phyloP scores from a whole-genome alignment of 2,113 vertebrate genomes.

The Pantherophis guttatus region DNA sequence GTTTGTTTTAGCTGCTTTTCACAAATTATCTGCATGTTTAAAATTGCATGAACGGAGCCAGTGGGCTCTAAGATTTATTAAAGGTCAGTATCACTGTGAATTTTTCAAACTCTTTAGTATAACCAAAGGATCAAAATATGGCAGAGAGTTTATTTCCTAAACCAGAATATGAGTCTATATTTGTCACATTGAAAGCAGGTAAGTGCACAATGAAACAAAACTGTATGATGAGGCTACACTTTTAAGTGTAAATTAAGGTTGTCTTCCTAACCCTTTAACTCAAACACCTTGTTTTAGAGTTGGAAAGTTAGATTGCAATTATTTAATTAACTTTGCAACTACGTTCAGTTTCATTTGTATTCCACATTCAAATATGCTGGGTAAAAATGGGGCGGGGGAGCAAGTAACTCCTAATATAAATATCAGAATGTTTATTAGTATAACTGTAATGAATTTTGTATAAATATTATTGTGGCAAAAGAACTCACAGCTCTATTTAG shows the following conservation, averaged over 20 bases:
- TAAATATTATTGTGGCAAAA: background rate
- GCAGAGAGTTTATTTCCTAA: slow-evolving; percentile 16
- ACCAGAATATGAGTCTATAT: background rate
- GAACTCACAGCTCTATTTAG: background rate
- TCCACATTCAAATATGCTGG: background rate
- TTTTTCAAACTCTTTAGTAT: slow-evolving; percentile 31
- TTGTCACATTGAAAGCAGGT: background rate
- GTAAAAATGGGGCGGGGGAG: background rate
- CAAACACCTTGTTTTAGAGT: background rate
- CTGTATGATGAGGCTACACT: background rate
- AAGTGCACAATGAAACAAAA: background rate
- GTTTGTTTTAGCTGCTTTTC: background rate
- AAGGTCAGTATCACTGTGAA: background rate
- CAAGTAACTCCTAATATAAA: background rate
- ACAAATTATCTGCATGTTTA: background rate
- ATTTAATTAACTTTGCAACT: background rate
- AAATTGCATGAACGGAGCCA: background rate
- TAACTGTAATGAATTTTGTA: background rate
- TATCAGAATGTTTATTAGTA: background rate
- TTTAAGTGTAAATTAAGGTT: background rate
- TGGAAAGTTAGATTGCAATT: background rate
- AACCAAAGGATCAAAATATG: slow-evolving; percentile 35
- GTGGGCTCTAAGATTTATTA: background rate
- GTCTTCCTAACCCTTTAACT: background rate
- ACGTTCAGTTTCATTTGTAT: background rate